Conservation (phyloP, 2,797 vertebrate species). For the Champsocephalus gunnari region DNA sequence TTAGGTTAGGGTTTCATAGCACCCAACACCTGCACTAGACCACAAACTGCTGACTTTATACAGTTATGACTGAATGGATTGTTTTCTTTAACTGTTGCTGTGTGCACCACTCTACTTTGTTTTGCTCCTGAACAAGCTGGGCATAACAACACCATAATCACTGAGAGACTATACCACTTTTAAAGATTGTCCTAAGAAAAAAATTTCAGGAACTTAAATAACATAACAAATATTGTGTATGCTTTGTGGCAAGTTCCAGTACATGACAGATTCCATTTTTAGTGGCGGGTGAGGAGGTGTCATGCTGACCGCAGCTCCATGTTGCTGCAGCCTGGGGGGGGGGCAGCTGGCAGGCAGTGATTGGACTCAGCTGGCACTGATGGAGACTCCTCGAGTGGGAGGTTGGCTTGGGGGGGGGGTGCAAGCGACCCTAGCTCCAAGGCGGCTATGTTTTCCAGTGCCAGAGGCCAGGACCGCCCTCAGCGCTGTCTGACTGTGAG, state of each 20-base stretch:
- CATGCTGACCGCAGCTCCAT: constrained; percentile 58
- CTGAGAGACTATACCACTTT: not conserved
- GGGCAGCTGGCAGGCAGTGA: constrained; percentile 71
- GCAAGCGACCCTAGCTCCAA: constrained; percentile 48
- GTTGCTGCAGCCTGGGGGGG: constrained; percentile 40
- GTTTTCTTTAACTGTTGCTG: no score
- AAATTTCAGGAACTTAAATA: not conserved
- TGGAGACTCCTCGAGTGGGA: constrained; percentile 53
- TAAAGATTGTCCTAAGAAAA: not conserved
- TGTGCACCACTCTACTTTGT: no score
- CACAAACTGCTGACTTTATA: no score
- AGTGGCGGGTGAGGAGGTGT: constrained; percentile 53
- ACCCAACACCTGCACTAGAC: no score
- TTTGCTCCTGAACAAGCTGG: no score
- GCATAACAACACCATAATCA: no score
- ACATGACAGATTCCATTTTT: constrained; percentile 61
- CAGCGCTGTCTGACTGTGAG: constrained; percentile 27
- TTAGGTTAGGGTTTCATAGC: no score
- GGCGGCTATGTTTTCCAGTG: constrained; percentile 36
- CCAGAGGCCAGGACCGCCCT: constrained; percentile 51
- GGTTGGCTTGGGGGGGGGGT: constrained; percentile 12
- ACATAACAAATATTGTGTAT: not conserved
- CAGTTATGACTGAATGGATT: no score
- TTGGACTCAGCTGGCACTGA: constrained; percentile 74
- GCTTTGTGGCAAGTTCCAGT: constrained; percentile 18